Evolutionary conservation across 2,888 invertebrate species (phyloP).

Genomic region (Parthenolecanium corni): DNA sequence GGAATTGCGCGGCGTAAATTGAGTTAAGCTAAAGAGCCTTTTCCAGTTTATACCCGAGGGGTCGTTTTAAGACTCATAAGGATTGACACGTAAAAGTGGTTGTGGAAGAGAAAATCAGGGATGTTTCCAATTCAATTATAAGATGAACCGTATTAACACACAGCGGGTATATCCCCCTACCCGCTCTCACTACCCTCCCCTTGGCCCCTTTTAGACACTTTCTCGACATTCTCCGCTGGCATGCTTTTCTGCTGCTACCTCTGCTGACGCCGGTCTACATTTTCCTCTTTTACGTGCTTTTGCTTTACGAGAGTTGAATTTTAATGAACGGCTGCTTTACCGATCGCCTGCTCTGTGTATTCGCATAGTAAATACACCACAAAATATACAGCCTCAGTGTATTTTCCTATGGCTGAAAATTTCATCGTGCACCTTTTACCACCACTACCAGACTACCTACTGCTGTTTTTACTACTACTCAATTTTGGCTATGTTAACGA

Average conservation of each 20-base stretch:
- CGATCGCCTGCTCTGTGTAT: not conserved
- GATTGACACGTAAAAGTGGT: conserved; percentile 25
- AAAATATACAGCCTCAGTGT: conserved; percentile 6
- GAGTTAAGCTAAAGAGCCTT: conserved; percentile 24
- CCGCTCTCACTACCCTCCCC: conserved; percentile 2
- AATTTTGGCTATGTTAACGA: conserved; percentile 24
- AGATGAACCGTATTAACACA: conserved; percentile 27
- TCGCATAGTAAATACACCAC: not conserved
- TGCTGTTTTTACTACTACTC: not conserved
- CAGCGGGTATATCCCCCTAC: conserved; percentile 17
- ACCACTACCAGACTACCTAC: too few relatives aligned
- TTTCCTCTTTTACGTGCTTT: conserved; percentile 25
- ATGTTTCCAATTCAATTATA: conserved; percentile 26
- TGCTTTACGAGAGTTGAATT: conserved; percentile 27
- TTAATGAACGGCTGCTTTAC: conserved; percentile 22
- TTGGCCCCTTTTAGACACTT: not conserved
- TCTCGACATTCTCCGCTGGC: too few relatives aligned
- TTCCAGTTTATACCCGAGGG: conserved; percentile 21
- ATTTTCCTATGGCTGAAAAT: conserved; percentile 20
- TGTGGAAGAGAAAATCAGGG: conserved; percentile 25
- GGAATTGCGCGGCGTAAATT: conserved; percentile 18
- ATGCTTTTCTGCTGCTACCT: too few relatives aligned
- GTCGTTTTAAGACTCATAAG: conserved; percentile 27
- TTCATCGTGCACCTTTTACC: conserved; percentile 11
- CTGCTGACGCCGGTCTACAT: not conserved